A percentile compares a stretch with the other conserved stretches of the same genome.
These are phyloP conservation scores for Melanchra persicariae DNA, from an alignment of 2,888 invertebrate genomes.

Conservation along the genomic window DNA sequence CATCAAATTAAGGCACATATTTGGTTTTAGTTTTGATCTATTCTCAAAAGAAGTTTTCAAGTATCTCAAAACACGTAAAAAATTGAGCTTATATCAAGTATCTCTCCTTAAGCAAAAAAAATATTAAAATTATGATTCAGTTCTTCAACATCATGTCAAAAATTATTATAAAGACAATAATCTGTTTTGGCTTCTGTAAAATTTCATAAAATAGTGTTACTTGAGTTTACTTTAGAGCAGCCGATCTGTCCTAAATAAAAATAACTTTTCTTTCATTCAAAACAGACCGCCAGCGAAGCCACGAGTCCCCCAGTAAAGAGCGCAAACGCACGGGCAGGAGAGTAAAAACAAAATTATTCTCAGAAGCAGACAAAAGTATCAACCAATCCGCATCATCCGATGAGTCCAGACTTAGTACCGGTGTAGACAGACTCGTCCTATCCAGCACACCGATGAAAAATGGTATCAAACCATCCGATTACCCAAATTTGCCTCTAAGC, in stretches of 20 bases:
- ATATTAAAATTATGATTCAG: no score
- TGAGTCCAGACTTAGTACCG: constrained; percentile 79
- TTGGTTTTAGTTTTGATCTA: no score
- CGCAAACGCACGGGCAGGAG: constrained; percentile 77
- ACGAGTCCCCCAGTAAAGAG: constrained; percentile 84
- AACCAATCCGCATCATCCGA: constrained; percentile 81
- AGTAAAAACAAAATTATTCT: constrained; percentile 86
- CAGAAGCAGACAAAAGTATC: constrained; percentile 76
- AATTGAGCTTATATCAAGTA: no score
- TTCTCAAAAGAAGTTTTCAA: no score
- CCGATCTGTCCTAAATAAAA: neutral
- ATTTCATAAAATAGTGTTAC: no score
- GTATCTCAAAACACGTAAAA: no score
- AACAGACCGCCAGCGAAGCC: constrained; percentile 75
- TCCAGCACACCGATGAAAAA: constrained; percentile 86
- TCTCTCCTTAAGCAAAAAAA: no score
- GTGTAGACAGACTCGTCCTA: constrained; percentile 77
- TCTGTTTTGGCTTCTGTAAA: no score
- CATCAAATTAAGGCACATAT: no score
- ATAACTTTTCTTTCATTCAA: constrained; percentile 26
- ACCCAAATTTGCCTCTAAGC: constrained; percentile 70
- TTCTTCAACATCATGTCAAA: no score
- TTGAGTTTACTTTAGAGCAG: no score
- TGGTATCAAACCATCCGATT: constrained; percentile 75
- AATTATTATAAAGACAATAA: no score